Percentiles rank a stretch among this genome's conserved stretches.
Conservation (phyloP, 2,888 invertebrate genomes). For the Sceliomorpha sp. region DNA sequence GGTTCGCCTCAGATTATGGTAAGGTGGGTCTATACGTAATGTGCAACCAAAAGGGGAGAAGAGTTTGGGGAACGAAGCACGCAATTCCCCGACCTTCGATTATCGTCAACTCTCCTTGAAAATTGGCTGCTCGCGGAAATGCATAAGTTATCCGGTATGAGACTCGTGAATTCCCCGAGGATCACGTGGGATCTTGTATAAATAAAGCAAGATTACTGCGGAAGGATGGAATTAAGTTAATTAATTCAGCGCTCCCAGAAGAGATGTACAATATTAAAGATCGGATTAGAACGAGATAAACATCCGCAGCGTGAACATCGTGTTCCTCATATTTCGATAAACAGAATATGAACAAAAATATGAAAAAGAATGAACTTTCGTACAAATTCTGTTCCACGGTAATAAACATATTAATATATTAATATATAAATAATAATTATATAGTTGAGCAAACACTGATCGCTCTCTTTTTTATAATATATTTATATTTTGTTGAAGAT, state of each 20-base stretch:
- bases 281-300: conserved; percentile 15
- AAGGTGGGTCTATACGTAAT: conserved; percentile 8
- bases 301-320: conserved; percentile 1
- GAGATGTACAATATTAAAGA: conserved; percentile 41
- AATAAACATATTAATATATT: no score
- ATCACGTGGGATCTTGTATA: conserved; percentile 41
- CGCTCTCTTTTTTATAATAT: no score
- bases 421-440: no score
- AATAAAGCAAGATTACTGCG: conserved; percentile 44
- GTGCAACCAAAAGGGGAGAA: conserved; percentile 28
- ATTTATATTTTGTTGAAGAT: no score
- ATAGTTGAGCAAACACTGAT: no score
- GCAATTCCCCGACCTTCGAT: conserved; percentile 52
- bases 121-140: conserved; percentile 48
- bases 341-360: background rate
- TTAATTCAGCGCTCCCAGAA: conserved; percentile 44
- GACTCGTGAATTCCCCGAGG: conserved; percentile 40
- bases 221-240: conserved; percentile 42
- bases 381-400: no score
- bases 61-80: conserved; percentile 25
- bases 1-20: no score
- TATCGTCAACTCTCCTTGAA: conserved; percentile 50
- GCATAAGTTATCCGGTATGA: conserved; percentile 49
- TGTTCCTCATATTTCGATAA: background rate
- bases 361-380: no score